These are phyloP conservation scores for Ctenodactylus gundi DNA, from an alignment of 2,113 vertebrate species.

Conservation along the genomic window DNA sequence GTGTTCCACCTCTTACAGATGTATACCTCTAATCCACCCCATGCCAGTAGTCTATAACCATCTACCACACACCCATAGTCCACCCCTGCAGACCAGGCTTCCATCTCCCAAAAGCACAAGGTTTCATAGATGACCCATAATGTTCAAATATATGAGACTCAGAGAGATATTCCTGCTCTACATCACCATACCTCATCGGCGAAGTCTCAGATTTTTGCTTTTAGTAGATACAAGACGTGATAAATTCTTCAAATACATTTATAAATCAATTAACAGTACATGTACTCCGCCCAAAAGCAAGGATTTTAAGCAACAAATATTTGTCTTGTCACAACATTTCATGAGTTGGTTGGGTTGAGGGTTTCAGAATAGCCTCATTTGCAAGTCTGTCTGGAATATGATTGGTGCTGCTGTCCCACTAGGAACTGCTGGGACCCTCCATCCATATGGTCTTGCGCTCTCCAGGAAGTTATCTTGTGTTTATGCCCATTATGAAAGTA, in stretches of 20 bases:
- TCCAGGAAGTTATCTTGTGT: neutral
- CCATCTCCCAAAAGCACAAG: no score
- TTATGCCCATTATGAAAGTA: neutral
- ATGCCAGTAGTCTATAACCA: no score
- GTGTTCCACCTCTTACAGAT: no score
- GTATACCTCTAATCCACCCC: no score
- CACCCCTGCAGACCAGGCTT: no score
- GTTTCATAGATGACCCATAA: no score
- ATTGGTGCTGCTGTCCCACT: neutral
- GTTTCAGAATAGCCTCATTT: neutral
- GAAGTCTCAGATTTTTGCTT: neutral
- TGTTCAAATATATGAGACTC: no score
- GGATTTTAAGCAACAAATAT: neutral
- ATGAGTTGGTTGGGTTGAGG: neutral
- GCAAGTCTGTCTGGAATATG: accelerated
- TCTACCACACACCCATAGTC: no score
- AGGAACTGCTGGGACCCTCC: neutral
- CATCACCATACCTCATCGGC: no score
- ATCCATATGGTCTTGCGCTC: accelerated
- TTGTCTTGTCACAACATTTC: neutral
- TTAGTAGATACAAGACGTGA: neutral
- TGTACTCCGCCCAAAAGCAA: neutral
- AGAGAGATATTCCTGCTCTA: no score
- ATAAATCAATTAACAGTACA: neutral
- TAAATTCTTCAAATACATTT: neutral